A percentile compares a stretch with the other conserved stretches of the same genome.
Conservation (phyloP, 2,888 invertebrate species). For the Pasiphila rectangulata region DNA sequence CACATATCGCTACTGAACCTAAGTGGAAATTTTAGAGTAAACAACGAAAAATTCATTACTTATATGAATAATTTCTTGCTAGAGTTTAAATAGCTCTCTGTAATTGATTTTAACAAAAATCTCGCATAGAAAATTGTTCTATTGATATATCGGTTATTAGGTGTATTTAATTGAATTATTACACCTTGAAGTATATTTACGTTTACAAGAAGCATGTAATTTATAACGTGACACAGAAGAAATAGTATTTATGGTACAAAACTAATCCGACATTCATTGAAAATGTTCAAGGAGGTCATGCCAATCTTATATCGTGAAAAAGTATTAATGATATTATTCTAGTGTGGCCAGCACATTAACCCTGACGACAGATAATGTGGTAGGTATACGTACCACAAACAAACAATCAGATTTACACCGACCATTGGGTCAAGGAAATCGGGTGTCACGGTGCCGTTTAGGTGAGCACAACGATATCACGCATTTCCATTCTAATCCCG, state of each 20-base stretch:
- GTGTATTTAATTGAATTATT: too few species aligned
- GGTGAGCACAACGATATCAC: slow-evolving; percentile 36
- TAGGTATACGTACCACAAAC: slow-evolving; percentile 38
- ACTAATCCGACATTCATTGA: slow-evolving; percentile 20
- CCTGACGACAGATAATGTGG: slow-evolving; percentile 35
- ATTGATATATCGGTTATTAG: too few species aligned
- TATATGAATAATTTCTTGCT: too few species aligned
- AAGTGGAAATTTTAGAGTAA: slow-evolving; percentile 46
- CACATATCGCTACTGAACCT: slow-evolving; percentile 31
- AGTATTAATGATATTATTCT: slow-evolving; percentile 10
- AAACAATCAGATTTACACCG: slow-evolving; percentile 53
- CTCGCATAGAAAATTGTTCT: too few species aligned
- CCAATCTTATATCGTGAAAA: slow-evolving; percentile 24
- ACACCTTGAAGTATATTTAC: too few species aligned
- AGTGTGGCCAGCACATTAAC: slow-evolving; percentile 34
- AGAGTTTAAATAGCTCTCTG: too few species aligned
- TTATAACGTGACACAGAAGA: too few species aligned
- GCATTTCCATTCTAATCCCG: slow-evolving; percentile 55
- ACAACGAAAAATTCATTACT: slow-evolving; percentile 13
- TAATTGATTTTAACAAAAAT: too few species aligned
- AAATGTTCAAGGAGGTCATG: slow-evolving; percentile 28
- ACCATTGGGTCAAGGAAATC: slow-evolving; percentile 68
- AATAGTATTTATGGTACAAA: too few species aligned
- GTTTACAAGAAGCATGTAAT: too few species aligned
- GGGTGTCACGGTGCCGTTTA: slow-evolving; percentile 50